A percentile compares a stretch with the other conserved stretches of the same genome.
These are phyloP conservation scores for Crocuta crocuta DNA, from an alignment of 2,113 vertebrate genomes.

Conservation along the genomic window DNA sequence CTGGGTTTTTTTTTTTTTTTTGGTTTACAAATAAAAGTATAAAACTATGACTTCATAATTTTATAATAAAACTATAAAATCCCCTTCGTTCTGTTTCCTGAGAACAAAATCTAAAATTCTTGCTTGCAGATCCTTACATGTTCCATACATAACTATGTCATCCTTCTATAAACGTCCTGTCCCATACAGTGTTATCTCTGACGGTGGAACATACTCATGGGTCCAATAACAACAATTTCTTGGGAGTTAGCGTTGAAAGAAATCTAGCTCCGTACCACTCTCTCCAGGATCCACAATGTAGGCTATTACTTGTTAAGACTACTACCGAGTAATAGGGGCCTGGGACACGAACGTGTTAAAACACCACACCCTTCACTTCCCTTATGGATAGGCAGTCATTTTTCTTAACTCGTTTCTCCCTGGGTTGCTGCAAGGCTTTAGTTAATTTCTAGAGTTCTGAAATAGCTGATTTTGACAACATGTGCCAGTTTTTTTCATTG, in stretches of 20 bases:
- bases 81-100: neutral
- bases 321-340: accelerated
- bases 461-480: neutral
- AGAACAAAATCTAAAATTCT: neutral
- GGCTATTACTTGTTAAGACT: neutral
- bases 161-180: accelerated
- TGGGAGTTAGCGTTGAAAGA: neutral
- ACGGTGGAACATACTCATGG: too few relatives aligned
- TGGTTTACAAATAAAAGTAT: neutral
- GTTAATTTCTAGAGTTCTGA: neutral
- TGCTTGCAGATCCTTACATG: neutral
- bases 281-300: too few relatives aligned
- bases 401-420: neutral
- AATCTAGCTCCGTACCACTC: neutral
- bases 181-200: neutral
- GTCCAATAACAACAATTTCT: neutral
- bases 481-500: neutral
- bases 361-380: neutral
- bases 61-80: neutral
- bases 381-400: neutral
- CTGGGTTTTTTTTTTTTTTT: neutral
- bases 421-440: neutral
- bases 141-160: neutral
- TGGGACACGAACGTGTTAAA: neutral
- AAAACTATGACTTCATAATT: neutral